Conservation (phyloP, 2,113 vertebrate genomes). For the Rhynchomys soricoides region DNA sequence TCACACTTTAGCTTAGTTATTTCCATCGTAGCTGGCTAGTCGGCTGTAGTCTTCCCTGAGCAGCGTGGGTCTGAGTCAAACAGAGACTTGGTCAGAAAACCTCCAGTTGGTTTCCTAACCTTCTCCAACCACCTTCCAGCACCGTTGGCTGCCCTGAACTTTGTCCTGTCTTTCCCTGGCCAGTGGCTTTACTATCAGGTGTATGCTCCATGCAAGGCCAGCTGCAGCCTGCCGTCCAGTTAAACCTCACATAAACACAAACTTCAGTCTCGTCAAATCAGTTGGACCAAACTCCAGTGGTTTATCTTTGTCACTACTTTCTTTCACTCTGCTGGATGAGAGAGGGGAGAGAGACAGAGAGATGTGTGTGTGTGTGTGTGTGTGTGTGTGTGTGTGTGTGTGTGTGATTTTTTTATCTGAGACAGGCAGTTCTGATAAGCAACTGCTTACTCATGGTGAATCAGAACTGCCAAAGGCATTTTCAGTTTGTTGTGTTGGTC, state of each 20-base stretch:
- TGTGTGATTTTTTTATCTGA: not conserved
- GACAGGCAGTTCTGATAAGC: not conserved
- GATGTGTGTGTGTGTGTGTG: not conserved
- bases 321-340: not conserved
- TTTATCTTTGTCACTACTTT: not conserved
- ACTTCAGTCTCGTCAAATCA: not conserved
- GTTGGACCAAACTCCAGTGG: not conserved
- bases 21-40: not conserved
- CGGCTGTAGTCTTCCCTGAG: not conserved
- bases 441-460: not conserved
- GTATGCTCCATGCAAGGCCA: not conserved
- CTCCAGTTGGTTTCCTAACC: not conserved
- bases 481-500: not conserved
- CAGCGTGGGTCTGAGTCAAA: not conserved
- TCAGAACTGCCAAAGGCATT: not conserved
- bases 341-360: not conserved
- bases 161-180: not conserved
- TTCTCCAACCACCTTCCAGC: not conserved
- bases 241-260: not conserved
- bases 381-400: too few relatives aligned
- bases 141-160: not conserved
- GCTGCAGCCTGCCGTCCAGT: not conserved
- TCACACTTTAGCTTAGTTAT: not conserved
- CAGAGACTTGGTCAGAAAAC: not conserved
- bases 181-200: not conserved